phyloP scores from a whole-genome alignment of 2,113 vertebrate genomes.

The Halcyon senegalensis region DNA sequence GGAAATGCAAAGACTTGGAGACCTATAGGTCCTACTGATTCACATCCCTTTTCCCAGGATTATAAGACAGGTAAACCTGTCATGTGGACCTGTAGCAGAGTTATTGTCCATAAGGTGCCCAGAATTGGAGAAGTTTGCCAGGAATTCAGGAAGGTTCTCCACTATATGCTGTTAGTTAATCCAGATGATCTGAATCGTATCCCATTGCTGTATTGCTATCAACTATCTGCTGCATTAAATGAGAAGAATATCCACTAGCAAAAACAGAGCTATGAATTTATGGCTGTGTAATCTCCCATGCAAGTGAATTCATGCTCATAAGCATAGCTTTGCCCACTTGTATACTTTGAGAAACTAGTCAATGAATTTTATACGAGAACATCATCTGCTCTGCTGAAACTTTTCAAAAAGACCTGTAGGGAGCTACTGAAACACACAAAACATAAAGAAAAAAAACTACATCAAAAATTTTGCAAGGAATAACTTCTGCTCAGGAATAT shows the following conservation, averaged over 20 bases:
- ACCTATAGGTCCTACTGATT: not conserved
- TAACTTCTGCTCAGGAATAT: not conserved
- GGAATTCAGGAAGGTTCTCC: not conserved
- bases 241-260: not conserved
- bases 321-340: not conserved
- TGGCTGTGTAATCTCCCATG: not conserved
- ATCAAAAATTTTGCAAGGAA: not conserved
- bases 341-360: not conserved
- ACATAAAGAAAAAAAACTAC: not conserved
- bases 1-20: not conserved
- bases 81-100: not conserved
- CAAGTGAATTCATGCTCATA: not conserved
- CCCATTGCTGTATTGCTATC: not conserved
- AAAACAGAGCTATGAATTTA: not conserved
- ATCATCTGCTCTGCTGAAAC: not conserved
- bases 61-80: not conserved
- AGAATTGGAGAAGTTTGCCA: not conserved
- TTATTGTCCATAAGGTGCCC: not conserved
- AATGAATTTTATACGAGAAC: not conserved
- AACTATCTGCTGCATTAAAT: not conserved
- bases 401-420: not conserved
- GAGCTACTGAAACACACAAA: not conserved
- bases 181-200: not conserved
- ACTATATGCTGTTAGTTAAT: not conserved
- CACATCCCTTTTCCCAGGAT: not conserved